Conservation (phyloP, 2,888 invertebrate species). For the Saturnia pavonia region DNA sequence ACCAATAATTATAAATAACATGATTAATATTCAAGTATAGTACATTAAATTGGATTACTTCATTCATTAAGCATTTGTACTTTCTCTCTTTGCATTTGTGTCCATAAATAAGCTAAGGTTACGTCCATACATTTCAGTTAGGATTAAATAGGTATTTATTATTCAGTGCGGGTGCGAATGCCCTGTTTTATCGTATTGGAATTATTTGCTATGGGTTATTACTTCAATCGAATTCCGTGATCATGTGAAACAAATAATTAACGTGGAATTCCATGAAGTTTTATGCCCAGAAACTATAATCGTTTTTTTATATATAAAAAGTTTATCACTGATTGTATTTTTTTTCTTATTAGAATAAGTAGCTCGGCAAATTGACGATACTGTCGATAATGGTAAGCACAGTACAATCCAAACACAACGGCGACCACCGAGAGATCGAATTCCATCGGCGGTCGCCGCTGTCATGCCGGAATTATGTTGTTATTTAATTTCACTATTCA, state of each 20-base stretch:
- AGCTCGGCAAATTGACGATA: no score
- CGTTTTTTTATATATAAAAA: no score
- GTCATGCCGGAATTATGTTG: no score
- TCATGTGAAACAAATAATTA: background rate
- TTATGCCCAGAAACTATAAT: background rate
- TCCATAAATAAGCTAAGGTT: slow-evolving; percentile 23
- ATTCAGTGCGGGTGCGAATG: slow-evolving; percentile 22
- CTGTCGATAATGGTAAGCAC: no score
- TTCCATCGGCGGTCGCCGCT: no score
- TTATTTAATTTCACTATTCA: no score
- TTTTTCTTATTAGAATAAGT: no score
- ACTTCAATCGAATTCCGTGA: slow-evolving; percentile 27
- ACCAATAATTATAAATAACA: background rate
- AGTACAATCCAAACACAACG: no score
- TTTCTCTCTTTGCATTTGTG: slow-evolving; percentile 14
- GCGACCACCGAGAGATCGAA: no score
- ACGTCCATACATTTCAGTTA: slow-evolving; percentile 22
- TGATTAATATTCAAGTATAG: background rate
- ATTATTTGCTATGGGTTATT: slow-evolving; percentile 46
- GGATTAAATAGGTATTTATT: slow-evolving; percentile 24
- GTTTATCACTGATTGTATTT: no score
- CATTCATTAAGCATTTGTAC: slow-evolving; percentile 14
- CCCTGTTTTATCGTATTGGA: slow-evolving; percentile 39
- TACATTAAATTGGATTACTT: slow-evolving; percentile 9
- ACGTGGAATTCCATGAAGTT: background rate